Evolutionary conservation across 2,888 invertebrate species (phyloP).

Genomic region (Pyralis farinalis): DNA sequence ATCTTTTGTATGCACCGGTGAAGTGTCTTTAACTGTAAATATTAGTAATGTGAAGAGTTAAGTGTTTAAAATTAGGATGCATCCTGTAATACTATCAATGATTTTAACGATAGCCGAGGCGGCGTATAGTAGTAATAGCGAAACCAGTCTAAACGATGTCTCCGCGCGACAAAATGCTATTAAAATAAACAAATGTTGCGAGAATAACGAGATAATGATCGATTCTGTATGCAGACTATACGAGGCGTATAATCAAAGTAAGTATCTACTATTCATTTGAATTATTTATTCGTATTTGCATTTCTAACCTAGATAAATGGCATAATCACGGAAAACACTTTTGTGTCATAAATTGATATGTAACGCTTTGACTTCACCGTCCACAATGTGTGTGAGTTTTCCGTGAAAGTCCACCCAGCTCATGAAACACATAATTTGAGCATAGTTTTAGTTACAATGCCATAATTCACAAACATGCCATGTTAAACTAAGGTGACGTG

Average conservation of each 20-base stretch:
- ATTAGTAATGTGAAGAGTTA: neutral
- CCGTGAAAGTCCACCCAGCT: too few species aligned
- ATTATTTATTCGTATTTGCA: neutral
- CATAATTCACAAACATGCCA: too few species aligned
- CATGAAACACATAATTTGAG: too few species aligned
- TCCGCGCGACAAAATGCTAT: slow-evolving; percentile 70
- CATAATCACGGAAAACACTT: too few species aligned
- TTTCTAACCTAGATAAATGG: too few species aligned
- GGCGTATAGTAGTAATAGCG: slow-evolving; percentile 20
- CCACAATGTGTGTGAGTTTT: too few species aligned
- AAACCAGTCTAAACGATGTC: slow-evolving; percentile 71
- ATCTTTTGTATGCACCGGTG: neutral
- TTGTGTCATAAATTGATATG: too few species aligned
- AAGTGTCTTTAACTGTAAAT: neutral
- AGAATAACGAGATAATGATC: slow-evolving; percentile 85
- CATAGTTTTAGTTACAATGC: too few species aligned
- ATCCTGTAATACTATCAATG: slow-evolving; percentile 1
- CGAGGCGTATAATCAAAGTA: slow-evolving; percentile 81
- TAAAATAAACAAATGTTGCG: slow-evolving; percentile 90
- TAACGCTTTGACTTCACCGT: too few species aligned
- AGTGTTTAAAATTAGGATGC: neutral
- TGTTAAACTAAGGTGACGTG: too few species aligned
- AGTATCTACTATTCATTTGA: slow-evolving; percentile 29
- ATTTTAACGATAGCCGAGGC: slow-evolving; percentile 19
- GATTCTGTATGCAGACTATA: slow-evolving; percentile 84